These are phyloP conservation scores for Archips crataeganus DNA, from an alignment of 2,888 invertebrate genomes.

Conservation along the genomic window DNA sequence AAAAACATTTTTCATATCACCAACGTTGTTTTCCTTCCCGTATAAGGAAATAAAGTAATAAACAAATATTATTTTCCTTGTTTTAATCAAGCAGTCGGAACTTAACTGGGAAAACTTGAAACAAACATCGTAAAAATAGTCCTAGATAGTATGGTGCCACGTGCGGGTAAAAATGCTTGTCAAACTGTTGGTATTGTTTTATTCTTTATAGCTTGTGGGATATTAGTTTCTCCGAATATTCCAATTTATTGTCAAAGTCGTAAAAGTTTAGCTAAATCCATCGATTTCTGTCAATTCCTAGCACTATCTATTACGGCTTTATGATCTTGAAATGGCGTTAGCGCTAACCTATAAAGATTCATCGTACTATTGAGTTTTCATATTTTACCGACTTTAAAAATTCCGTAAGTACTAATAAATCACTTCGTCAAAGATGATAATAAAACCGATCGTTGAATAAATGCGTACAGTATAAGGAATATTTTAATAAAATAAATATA, in stretches of 20 bases:
- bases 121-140: slow-evolving; percentile 67
- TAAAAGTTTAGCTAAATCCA: slow-evolving; percentile 29
- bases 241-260: slow-evolving; percentile 11
- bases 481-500: slow-evolving; percentile 3
- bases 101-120: slow-evolving; percentile 55
- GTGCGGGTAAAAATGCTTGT: slow-evolving; percentile 44
- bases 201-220: slow-evolving; percentile 23
- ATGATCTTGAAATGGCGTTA: not conserved
- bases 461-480: not conserved
- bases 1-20: slow-evolving; percentile 43
- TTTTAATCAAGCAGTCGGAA: slow-evolving; percentile 61
- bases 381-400: not conserved
- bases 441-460: not conserved
- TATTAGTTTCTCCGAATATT: slow-evolving; percentile 33
- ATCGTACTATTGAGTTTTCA: not conserved
- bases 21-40: slow-evolving; percentile 39
- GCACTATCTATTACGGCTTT: not conserved
- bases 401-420: not conserved
- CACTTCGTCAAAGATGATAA: not conserved
- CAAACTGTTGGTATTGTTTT: slow-evolving; percentile 41
- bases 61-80: slow-evolving; percentile 53
- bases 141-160: slow-evolving; percentile 44
- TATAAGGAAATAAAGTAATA: slow-evolving; percentile 44
- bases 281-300: not conserved
- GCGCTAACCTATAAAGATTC: not conserved